phyloP scores from a whole-genome alignment of 1,140 invertebrate species.

The Drosophila sechellia region DNA sequence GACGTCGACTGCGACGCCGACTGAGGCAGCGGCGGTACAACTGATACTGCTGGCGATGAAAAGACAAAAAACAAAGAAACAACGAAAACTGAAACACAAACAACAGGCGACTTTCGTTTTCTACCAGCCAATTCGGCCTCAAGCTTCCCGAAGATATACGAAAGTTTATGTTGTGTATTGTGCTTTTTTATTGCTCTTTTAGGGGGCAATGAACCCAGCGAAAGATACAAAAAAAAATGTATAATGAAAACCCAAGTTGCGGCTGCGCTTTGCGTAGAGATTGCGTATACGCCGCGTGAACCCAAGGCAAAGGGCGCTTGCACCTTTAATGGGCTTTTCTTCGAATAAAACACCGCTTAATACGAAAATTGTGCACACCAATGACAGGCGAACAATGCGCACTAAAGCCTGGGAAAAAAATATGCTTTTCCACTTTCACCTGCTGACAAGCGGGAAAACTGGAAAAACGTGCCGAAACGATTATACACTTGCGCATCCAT shows the following conservation, averaged over 20 bases:
- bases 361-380: slow-evolving; percentile 34
- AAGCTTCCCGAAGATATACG: slow-evolving; percentile 52
- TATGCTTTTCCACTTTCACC: slow-evolving; percentile 64
- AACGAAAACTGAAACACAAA: slow-evolving; percentile 41
- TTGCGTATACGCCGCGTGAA: slow-evolving; percentile 67
- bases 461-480: slow-evolving; percentile 28
- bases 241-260: slow-evolving; percentile 10
- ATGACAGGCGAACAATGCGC: slow-evolving; percentile 11
- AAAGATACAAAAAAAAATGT: background rate
- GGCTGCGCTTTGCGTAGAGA: slow-evolving; percentile 27
- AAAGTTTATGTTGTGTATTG: slow-evolving; percentile 45
- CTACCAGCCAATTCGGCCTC: slow-evolving; percentile 67
- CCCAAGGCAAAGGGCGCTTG: slow-evolving; percentile 43
- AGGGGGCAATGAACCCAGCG: slow-evolving; percentile 54
- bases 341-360: slow-evolving; percentile 14
- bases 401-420: slow-evolving; percentile 46
- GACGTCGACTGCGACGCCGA: slow-evolving; percentile 7
- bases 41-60: slow-evolving; percentile 58
- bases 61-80: background rate
- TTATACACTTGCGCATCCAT: slow-evolving; percentile 47
- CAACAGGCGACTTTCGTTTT: slow-evolving; percentile 76
- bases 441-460: slow-evolving; percentile 32
- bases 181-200: slow-evolving; percentile 22
- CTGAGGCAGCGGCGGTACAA: slow-evolving; percentile 15
- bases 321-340: slow-evolving; percentile 21